Evolutionary conservation across 1,140 invertebrate species (phyloP).

Genomic region (Trigoniulus corallinus): DNA sequence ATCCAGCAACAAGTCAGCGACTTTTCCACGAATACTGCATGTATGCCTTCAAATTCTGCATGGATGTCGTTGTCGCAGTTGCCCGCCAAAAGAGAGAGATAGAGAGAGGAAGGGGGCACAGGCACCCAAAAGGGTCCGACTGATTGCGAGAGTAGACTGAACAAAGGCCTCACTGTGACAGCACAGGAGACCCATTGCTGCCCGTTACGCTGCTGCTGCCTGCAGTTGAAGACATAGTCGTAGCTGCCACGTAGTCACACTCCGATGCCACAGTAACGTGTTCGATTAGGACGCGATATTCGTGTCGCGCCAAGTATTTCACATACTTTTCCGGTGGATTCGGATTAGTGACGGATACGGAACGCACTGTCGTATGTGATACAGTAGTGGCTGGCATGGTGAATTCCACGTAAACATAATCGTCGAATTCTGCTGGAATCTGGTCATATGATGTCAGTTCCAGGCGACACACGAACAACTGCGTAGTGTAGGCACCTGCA

Average conservation of each 20-base stretch:
- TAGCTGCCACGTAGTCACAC: conserved; percentile 55
- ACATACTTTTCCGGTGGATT: conserved; percentile 98
- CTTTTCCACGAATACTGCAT: too few species aligned
- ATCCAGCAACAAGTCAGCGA: too few species aligned
- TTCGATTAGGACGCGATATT: conserved; percentile 59
- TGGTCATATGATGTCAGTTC: conserved; percentile 92
- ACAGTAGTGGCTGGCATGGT: conserved; percentile 97
- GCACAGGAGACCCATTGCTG: too few species aligned
- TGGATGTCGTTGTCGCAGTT: too few species aligned
- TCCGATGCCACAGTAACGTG: conserved; percentile 56
- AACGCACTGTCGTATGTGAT: conserved; percentile 88
- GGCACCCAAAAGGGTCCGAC: too few species aligned
- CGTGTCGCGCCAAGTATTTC: conserved; percentile 59
- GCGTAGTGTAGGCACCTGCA: conserved; percentile 87
- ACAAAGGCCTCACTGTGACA: too few species aligned
- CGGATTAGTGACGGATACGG: conserved; percentile 76
- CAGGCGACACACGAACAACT: conserved; percentile 81
- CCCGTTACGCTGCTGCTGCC: too few species aligned
- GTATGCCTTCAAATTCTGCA: too few species aligned
- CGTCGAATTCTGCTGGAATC: conserved; percentile 79
- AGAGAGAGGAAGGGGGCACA: too few species aligned
- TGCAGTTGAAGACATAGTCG: too few species aligned
- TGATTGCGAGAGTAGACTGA: too few species aligned
- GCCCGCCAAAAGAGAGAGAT: too few species aligned
- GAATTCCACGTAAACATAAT: conserved; percentile 83